phyloP scores from a whole-genome alignment of 2,797 vertebrate genomes.

The Anguilla anguilla region DNA sequence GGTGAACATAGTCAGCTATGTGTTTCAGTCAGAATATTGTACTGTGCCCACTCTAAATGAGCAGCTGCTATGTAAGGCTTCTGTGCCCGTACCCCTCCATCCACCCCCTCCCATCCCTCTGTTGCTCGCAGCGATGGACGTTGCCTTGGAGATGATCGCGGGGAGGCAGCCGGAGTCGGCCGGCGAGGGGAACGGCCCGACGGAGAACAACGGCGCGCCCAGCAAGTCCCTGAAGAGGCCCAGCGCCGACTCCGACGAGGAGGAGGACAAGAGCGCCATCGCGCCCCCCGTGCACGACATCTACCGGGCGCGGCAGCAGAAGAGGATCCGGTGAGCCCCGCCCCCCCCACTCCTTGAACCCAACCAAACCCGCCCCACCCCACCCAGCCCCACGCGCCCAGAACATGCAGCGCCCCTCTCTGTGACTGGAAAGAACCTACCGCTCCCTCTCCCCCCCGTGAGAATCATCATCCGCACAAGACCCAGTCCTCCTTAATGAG shows the following conservation, averaged over 20 bases:
- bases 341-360: background rate
- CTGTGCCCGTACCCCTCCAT: background rate
- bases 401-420: constrained; percentile 36
- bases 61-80: background rate
- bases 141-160: constrained; percentile 91
- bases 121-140: constrained; percentile 81
- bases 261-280: constrained; percentile 93
- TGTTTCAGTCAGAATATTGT: too few relatives aligned
- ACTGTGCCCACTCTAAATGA: background rate
- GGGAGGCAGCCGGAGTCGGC: constrained; percentile 84
- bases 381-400: constrained; percentile 14
- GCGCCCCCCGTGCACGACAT: constrained; percentile 97
- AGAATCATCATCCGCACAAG: constrained; percentile 1
- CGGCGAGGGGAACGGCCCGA: constrained; percentile 89
- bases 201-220: constrained; percentile 85
- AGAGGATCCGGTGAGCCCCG: constrained; percentile 88
- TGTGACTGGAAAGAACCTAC: constrained; percentile 34
- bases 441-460: background rate
- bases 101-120: background rate
- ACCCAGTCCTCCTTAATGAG: constrained; percentile 13
- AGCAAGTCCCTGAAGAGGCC: constrained; percentile 93
- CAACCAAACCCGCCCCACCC: background rate
- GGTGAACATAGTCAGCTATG: too few relatives aligned
- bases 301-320: constrained; percentile 96
- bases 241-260: constrained; percentile 94